phyloP scores from a whole-genome alignment of 2,113 vertebrate genomes.

The Pterocles burchelli region DNA sequence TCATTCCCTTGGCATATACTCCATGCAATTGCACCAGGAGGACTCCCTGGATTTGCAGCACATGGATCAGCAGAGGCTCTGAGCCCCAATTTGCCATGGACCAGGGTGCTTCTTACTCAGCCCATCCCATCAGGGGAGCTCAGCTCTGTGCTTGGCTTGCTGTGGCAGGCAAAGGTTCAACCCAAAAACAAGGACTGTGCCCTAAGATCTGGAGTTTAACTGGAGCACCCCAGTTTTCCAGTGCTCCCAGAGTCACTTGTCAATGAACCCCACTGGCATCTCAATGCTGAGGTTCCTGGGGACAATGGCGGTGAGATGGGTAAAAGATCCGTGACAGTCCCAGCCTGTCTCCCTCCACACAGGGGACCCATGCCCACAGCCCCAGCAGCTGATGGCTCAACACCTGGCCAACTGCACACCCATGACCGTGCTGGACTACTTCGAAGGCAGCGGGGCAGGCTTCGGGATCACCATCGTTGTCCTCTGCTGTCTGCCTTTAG shows the following conservation, averaged over 20 bases:
- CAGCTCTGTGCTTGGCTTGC: background rate
- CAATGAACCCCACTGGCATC: background rate
- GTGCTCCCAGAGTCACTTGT: background rate
- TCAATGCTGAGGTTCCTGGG: background rate
- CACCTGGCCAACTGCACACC: conserved; percentile 80
- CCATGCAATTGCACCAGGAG: background rate
- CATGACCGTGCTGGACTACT: conserved; percentile 81
- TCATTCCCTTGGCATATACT: rapidly evolving
- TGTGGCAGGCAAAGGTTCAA: background rate
- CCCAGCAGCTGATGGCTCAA: conserved; percentile 76
- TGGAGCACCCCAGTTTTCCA: background rate
- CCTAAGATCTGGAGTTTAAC: background rate
- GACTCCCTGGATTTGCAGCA: background rate
- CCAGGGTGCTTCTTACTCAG: background rate
- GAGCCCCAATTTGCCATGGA: background rate
- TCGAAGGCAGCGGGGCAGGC: conserved; percentile 82
- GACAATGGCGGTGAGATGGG: background rate
- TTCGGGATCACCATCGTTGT: conserved; percentile 82
- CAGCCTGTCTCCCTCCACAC: background rate
- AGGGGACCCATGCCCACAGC: conserved; percentile 89
- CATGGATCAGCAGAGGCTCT: rapidly evolving
- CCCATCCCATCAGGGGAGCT: background rate
- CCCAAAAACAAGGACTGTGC: background rate
- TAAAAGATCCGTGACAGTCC: background rate
- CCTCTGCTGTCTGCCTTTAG: conserved; percentile 89